A percentile compares a stretch with the other conserved stretches of the same genome.
These are phyloP conservation scores for Xiphorhynchus elegans DNA, from an alignment of 2,113 vertebrate genomes.

Conservation along the genomic window DNA sequence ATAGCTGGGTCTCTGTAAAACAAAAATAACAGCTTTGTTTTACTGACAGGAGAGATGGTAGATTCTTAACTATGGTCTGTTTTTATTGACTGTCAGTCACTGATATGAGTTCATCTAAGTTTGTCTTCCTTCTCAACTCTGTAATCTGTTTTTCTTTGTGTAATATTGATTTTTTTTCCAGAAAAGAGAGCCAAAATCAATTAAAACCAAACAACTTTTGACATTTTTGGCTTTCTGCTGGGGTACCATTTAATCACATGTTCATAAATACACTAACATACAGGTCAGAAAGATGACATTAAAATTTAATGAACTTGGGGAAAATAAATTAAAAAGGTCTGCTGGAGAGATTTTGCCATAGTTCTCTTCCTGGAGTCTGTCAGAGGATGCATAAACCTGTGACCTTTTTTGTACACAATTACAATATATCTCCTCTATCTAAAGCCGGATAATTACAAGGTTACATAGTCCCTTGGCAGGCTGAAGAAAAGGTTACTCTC, in stretches of 20 bases:
- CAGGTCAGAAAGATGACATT: slow-evolving; percentile 69
- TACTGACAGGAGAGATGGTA: not conserved
- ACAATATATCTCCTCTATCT: slow-evolving; percentile 77
- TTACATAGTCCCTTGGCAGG: slow-evolving; percentile 70
- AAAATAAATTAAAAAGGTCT: slow-evolving; percentile 77
- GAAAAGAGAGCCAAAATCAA: slow-evolving; percentile 59
- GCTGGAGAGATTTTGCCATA: slow-evolving; percentile 55
- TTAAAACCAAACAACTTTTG: slow-evolving; percentile 61
- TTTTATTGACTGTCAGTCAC: not conserved
- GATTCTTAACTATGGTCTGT: not conserved
- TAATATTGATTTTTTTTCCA: not conserved
- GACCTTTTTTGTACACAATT: slow-evolving; percentile 77
- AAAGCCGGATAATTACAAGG: slow-evolving; percentile 77
- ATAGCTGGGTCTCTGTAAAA: not conserved
- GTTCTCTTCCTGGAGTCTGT: slow-evolving; percentile 59
- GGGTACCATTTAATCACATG: slow-evolving; percentile 67
- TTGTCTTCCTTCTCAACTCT: not conserved
- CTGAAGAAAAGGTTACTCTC: slow-evolving; percentile 73
- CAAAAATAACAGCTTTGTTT: not conserved
- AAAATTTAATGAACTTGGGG: slow-evolving; percentile 67
- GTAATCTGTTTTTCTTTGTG: not conserved
- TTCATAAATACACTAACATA: slow-evolving; percentile 69
- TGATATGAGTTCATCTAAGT: not conserved
- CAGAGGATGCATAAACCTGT: slow-evolving; percentile 74
- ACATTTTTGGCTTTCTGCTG: not conserved